Conservation (phyloP, 35 echinoderm and acorn worm genomes). For the Lytechinus variegatus region DNA sequence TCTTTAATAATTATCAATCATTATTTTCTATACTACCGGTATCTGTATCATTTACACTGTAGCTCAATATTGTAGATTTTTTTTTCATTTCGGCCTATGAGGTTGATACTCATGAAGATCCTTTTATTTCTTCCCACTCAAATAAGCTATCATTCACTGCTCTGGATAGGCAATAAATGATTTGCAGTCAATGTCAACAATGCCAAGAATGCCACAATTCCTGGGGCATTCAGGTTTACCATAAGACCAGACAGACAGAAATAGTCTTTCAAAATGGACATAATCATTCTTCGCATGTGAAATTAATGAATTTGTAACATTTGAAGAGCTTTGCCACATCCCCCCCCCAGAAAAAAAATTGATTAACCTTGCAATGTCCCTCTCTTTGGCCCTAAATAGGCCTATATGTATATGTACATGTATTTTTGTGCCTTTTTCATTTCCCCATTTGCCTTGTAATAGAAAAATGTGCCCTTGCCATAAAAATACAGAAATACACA, state of each 20-base stretch:
- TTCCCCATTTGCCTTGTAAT: too few relatives aligned
- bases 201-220: background rate
- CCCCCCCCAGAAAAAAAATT: background rate
- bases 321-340: background rate
- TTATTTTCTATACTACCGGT: too few relatives aligned
- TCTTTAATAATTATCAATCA: too few relatives aligned
- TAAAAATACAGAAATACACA: too few relatives aligned
- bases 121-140: background rate
- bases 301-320: background rate
- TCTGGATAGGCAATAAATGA: background rate
- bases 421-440: too few relatives aligned
- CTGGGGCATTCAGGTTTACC: background rate
- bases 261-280: conserved; percentile 12
- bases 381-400: too few relatives aligned
- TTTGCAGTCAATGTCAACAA: conserved; percentile 27
- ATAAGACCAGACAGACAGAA: background rate
- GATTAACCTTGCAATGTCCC: too few relatives aligned
- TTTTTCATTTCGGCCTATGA: too few relatives aligned
- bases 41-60: too few relatives aligned
- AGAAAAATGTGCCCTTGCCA: too few relatives aligned
- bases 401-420: too few relatives aligned
- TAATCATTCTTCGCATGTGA: background rate
- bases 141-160: background rate
- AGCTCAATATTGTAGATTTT: too few relatives aligned
- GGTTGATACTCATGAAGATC: background rate